phyloP scores from a whole-genome alignment of 2,888 invertebrate species.

The Rhagonycha lutea region DNA sequence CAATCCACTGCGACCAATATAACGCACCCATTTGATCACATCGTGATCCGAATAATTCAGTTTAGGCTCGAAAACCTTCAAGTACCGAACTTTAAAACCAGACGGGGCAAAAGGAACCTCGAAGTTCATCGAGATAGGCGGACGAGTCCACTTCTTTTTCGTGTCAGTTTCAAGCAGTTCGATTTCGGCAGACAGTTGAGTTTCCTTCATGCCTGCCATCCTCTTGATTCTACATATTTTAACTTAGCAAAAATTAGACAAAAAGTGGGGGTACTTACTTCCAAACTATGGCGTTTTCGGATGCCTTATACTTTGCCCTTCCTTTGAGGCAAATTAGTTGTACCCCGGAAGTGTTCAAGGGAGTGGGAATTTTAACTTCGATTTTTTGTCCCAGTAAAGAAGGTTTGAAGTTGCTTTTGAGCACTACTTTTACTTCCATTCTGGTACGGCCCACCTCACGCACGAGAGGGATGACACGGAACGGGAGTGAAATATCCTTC shows the following conservation, averaged over 20 bases:
- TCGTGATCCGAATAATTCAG: slow-evolving; percentile 99
- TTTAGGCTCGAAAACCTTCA: slow-evolving; percentile 99
- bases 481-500: slow-evolving; percentile 98
- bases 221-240: slow-evolving; percentile 75
- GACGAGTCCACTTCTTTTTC: slow-evolving; percentile 99
- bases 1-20: slow-evolving; percentile 97
- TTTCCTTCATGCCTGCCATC: slow-evolving; percentile 99
- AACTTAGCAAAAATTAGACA: background rate
- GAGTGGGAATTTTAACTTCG: slow-evolving; percentile 98
- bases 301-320: slow-evolving; percentile 99
- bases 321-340: slow-evolving; percentile 99
- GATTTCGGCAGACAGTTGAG: slow-evolving; percentile 98
- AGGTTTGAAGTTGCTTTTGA: slow-evolving; percentile 99
- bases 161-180: slow-evolving; percentile 97
- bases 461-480: slow-evolving; percentile 98
- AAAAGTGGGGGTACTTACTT: slow-evolving; percentile 41
- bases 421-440: slow-evolving; percentile 99
- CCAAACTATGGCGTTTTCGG: slow-evolving; percentile 98
- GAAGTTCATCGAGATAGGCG: slow-evolving; percentile 99
- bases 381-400: slow-evolving; percentile 98
- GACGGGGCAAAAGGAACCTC: slow-evolving; percentile 99
- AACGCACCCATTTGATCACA: slow-evolving; percentile 99
- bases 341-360: slow-evolving; percentile 97
- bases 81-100: slow-evolving; percentile 98
- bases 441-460: slow-evolving; percentile 98